These are phyloP conservation scores for Cottoperca gobio DNA, from an alignment of 2,797 vertebrate species.

Conservation along the genomic window DNA sequence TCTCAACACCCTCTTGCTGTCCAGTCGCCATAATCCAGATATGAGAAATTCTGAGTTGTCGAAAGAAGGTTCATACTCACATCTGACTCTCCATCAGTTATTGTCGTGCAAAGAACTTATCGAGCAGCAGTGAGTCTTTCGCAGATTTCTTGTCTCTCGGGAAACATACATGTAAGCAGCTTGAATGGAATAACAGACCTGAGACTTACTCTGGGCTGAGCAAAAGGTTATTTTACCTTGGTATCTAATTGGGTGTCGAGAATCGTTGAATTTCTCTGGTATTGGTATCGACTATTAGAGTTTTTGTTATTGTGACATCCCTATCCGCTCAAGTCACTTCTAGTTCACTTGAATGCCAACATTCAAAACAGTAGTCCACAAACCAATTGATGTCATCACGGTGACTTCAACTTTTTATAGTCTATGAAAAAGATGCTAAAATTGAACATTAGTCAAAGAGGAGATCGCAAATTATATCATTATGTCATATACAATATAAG, in stretches of 20 bases:
- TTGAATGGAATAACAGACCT: not conserved
- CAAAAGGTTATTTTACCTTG: too few relatives aligned
- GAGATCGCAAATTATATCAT: not conserved
- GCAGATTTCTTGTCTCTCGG: not conserved
- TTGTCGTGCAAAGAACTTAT: not conserved
- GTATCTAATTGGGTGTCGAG: too few relatives aligned
- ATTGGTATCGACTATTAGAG: too few relatives aligned
- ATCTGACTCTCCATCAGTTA: not conserved
- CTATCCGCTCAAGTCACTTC: too few relatives aligned
- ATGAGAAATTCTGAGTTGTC: not conserved
- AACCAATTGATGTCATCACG: too few relatives aligned
- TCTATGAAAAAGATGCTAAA: not conserved
- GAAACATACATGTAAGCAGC: not conserved
- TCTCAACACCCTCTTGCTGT: not conserved
- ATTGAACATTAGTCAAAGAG: not conserved
- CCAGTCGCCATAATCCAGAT: not conserved
- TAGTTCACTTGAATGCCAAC: too few relatives aligned
- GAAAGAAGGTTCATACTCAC: not conserved
- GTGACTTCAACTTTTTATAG: too few relatives aligned
- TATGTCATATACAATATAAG: not conserved
- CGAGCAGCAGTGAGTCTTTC: not conserved
- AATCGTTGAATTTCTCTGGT: too few relatives aligned
- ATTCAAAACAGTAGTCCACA: too few relatives aligned
- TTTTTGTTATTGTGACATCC: too few relatives aligned
- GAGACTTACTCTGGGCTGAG: not conserved